phyloP scores from a whole-genome alignment of 2,888 invertebrate genomes.

The Apamea epomidion region DNA sequence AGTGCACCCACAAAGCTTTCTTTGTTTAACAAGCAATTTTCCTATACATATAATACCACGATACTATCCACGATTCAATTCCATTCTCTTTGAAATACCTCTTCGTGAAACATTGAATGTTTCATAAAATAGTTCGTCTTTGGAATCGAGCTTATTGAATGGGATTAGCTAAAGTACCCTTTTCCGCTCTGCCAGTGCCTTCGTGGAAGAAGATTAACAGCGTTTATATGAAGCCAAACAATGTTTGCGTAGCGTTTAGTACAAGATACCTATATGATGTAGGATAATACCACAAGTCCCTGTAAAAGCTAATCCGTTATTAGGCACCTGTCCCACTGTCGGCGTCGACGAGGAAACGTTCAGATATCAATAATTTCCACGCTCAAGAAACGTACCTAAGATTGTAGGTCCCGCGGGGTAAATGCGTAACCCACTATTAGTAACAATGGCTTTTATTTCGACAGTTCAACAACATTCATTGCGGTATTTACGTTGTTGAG shows the following conservation, averaged over 20 bases:
- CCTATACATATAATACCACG: background rate
- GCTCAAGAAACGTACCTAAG: background rate
- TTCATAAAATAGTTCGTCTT: conserved; percentile 37
- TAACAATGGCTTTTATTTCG: too few species aligned
- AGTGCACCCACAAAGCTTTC: background rate
- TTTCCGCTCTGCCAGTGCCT: conserved; percentile 18
- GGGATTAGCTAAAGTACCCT: conserved; percentile 33
- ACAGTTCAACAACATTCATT: too few species aligned
- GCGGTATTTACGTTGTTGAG: too few species aligned
- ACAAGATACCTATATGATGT: background rate
- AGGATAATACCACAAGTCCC: background rate
- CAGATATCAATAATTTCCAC: background rate
- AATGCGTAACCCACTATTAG: too few species aligned
- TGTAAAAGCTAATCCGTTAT: conserved; percentile 11
- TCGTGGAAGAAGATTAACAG: conserved; percentile 26
- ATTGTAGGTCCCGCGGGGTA: background rate
- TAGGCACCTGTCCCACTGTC: background rate
- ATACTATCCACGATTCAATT: background rate
- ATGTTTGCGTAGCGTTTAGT: conserved; percentile 11
- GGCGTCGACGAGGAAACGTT: too few species aligned
- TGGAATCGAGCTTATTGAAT: conserved; percentile 34
- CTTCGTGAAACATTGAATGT: conserved; percentile 17
- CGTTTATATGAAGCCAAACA: conserved; percentile 40
- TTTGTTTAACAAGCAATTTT: conserved; percentile 3
- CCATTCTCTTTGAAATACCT: conserved; percentile 18